These are phyloP conservation scores for Strix uralensis DNA, from an alignment of 2,113 vertebrate genomes.

Conservation along the genomic window DNA sequence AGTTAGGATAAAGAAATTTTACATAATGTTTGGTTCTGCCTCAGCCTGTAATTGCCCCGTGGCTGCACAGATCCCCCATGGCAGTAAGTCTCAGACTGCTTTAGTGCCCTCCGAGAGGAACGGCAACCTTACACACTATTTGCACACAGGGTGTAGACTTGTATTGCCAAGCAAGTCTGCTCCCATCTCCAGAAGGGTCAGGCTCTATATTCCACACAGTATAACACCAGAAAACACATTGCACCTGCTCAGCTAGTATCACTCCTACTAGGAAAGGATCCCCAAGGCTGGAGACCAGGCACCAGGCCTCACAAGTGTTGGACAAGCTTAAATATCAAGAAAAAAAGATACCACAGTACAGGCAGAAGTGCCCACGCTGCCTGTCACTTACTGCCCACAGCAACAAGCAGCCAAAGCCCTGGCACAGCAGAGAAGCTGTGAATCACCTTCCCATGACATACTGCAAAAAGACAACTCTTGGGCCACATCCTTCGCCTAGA, in stretches of 20 bases:
- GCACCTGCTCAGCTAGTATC: neutral
- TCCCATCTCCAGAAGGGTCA: neutral
- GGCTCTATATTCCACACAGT: neutral
- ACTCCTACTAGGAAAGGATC: neutral
- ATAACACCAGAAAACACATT: neutral
- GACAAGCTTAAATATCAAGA: neutral
- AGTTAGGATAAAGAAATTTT: neutral
- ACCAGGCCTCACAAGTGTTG: neutral
- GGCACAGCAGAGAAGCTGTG: neutral
- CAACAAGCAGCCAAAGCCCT: neutral
- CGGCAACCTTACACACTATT: neutral
- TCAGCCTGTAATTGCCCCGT: neutral
- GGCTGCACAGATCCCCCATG: neutral
- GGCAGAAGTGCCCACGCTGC: neutral
- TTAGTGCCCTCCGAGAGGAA: neutral
- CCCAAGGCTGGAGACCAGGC: neutral
- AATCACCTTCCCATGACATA: constrained; percentile 38
- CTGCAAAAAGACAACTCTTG: neutral
- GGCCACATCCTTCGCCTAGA: neutral
- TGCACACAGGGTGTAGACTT: neutral
- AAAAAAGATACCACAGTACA: neutral
- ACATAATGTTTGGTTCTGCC: neutral
- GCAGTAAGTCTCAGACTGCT: neutral
- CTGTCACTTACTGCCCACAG: neutral
- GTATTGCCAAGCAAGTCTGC: neutral